These are phyloP conservation scores for Ploceus nigricollis DNA, from an alignment of 2,113 vertebrate genomes.

Conservation along the genomic window DNA sequence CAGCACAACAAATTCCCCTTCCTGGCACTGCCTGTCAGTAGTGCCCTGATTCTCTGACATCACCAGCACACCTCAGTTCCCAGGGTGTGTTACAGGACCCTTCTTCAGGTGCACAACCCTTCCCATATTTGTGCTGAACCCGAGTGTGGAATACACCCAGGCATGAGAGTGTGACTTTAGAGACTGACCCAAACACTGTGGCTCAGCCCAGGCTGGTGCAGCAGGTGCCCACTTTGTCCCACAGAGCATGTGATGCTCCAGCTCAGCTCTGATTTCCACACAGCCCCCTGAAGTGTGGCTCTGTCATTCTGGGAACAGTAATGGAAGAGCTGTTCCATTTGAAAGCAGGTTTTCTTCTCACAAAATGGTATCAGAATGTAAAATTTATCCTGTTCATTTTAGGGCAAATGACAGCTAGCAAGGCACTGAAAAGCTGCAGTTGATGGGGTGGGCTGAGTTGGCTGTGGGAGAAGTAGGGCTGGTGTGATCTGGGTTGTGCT, in stretches of 20 bases:
- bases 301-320: background rate
- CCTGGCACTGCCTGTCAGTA: background rate
- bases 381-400: background rate
- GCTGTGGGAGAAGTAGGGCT: background rate
- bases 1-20: background rate
- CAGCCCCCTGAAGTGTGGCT: background rate
- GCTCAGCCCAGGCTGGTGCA: background rate
- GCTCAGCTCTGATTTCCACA: background rate
- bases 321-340: background rate
- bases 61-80: background rate
- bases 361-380: background rate
- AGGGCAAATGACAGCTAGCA: background rate
- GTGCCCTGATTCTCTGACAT: background rate
- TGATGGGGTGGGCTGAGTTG: background rate
- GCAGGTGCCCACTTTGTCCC: background rate
- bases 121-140: background rate
- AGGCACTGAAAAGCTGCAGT: background rate
- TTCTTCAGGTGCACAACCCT: background rate
- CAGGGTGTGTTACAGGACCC: background rate
- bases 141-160: background rate
- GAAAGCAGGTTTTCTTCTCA: background rate
- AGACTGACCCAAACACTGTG: background rate
- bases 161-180: background rate
- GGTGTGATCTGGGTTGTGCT: background rate
- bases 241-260: accelerated